Conservation (phyloP, 2,797 vertebrate genomes). For the Carapus acus region DNA sequence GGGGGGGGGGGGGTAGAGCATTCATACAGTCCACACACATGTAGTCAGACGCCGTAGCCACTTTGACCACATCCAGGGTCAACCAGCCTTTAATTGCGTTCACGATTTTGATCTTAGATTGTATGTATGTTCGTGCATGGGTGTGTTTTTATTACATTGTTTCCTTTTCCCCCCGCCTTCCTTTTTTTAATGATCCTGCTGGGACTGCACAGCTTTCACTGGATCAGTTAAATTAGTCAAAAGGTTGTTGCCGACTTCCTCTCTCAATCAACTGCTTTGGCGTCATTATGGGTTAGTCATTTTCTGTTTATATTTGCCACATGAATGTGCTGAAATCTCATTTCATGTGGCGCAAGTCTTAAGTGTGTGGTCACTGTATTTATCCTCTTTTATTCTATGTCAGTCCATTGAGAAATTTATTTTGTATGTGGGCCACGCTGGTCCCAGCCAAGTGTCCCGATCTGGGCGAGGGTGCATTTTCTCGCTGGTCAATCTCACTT, state of each 20-base stretch:
- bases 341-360: too few relatives aligned
- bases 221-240: conserved; percentile 17
- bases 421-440: too few relatives aligned
- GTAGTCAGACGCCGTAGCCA: conserved; percentile 1
- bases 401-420: too few relatives aligned
- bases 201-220: conserved; percentile 20
- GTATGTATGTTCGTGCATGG: conserved; percentile 25
- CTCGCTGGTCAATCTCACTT: too few relatives aligned
- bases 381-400: too few relatives aligned
- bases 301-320: neutral
- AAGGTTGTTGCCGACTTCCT: conserved; percentile 22
- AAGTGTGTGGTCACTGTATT: too few relatives aligned
- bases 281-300: conserved; percentile 10
- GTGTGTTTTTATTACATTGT: conserved; percentile 21
- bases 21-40: conserved; percentile 7
- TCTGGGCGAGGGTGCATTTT: too few relatives aligned
- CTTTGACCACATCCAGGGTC: conserved; percentile 33
- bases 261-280: conserved; percentile 8
- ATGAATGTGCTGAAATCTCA: too few relatives aligned
- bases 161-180: conserved; percentile 23
- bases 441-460: too few relatives aligned
- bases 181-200: conserved; percentile 28
- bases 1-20: too few relatives aligned
- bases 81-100: conserved; percentile 31
- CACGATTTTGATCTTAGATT: too few relatives aligned